Evolutionary conservation across 2,797 vertebrate genomes (phyloP).

Genomic region (Pangasius macronema): DNA sequence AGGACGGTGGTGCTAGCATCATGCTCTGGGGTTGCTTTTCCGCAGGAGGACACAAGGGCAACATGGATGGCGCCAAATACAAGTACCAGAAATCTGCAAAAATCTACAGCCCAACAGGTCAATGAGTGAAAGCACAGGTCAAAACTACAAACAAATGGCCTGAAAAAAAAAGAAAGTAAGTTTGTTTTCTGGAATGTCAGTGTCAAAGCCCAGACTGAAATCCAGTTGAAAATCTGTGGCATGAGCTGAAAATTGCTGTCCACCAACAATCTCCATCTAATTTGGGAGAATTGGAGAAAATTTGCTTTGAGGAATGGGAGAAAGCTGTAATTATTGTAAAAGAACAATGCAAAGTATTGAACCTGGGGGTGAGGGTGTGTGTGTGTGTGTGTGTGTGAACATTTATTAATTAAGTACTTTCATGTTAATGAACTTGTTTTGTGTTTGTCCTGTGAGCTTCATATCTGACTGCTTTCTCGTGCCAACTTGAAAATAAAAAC

Average conservation of each 20-base stretch:
- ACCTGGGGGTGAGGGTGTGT: too few relatives aligned
- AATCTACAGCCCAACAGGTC: not conserved
- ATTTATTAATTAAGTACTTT: not conserved
- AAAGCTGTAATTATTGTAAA: not conserved
- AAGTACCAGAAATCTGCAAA: not conserved
- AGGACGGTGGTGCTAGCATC: not conserved
- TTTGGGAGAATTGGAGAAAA: not conserved
- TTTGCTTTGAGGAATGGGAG: not conserved
- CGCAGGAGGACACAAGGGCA: not conserved
- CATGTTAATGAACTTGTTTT: not conserved
- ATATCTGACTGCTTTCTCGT: not conserved
- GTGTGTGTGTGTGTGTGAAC: too few relatives aligned
- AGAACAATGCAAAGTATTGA: not conserved
- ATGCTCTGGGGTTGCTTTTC: not conserved
- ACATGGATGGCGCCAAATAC: not conserved
- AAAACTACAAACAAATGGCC: not conserved
- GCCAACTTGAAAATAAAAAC: not conserved
- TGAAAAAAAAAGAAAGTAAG: not conserved
- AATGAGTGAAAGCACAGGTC: not conserved
- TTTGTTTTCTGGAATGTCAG: not conserved
- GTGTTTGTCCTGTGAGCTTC: not conserved
- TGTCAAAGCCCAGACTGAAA: not conserved
- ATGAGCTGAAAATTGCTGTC: not conserved
- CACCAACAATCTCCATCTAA: not conserved
- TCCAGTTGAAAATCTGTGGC: not conserved